Conservation (phyloP, 2,113 vertebrate species). For the Acrocephalus arundinaceus region DNA sequence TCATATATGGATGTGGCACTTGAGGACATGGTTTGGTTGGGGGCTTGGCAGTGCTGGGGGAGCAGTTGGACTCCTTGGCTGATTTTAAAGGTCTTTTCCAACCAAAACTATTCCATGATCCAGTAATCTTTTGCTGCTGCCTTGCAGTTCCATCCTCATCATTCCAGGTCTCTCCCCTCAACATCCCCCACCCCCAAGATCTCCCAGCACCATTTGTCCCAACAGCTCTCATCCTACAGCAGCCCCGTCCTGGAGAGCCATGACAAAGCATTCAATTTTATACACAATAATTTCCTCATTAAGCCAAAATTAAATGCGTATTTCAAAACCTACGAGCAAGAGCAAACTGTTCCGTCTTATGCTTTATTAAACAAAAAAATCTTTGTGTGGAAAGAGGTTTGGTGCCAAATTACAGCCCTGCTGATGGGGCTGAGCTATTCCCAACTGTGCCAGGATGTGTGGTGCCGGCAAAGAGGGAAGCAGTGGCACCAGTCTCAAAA, state of each 20-base stretch:
- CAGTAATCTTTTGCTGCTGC: background rate
- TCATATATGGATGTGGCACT: background rate
- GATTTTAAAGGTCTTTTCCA: background rate
- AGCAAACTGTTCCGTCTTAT: conserved; percentile 33
- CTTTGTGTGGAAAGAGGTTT: background rate
- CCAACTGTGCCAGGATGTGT: background rate
- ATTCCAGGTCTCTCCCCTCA: background rate
- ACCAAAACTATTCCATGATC: background rate
- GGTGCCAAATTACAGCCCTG: conserved; percentile 32
- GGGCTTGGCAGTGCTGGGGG: background rate
- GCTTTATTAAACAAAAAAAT: conserved; percentile 38
- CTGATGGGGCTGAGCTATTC: background rate
- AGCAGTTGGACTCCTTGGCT: background rate
- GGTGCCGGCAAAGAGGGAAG: background rate
- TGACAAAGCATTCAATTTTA: conserved; percentile 4
- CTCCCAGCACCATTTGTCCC: background rate
- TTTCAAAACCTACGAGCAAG: conserved; percentile 54
- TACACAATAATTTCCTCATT: conserved; percentile 40
- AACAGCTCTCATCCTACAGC: background rate
- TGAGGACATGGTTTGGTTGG: accelerated
- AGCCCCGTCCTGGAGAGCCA: background rate
- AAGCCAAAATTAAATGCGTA: conserved; percentile 65
- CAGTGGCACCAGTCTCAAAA: background rate
- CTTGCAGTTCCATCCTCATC: background rate
- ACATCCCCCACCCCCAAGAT: background rate